Percentiles rank a stretch among this genome's conserved stretches.
Conservation (phyloP, 30 jellyfish, hydroid and myxozoan genomes). For the Clytia hemisphaerica region DNA sequence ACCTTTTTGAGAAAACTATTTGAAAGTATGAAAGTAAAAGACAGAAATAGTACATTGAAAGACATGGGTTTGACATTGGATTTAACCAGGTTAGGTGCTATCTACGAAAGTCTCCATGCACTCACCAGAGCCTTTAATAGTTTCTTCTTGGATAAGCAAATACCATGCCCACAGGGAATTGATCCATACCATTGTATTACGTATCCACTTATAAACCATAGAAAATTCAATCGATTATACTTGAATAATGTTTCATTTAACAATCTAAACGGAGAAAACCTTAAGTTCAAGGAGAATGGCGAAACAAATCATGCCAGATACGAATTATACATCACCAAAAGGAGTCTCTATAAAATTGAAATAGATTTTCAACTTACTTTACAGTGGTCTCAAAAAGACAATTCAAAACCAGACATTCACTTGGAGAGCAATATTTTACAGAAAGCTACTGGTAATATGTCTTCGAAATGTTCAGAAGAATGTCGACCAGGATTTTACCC, state of each 20-base stretch:
- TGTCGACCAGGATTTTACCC: slow-evolving; percentile 28
- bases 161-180: too few species aligned
- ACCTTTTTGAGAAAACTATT: slow-evolving; percentile 18
- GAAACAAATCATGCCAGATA: neutral
- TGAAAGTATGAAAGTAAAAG: neutral
- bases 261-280: neutral
- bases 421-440: neutral
- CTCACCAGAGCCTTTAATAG: too few species aligned
- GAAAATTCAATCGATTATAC: neutral
- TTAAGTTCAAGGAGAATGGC: slow-evolving; percentile 3
- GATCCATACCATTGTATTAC: slow-evolving; percentile 17
- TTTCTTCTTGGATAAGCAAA: too few species aligned
- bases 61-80: slow-evolving; percentile 3
- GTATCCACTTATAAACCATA: neutral
- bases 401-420: neutral
- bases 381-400: neutral
- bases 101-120: too few species aligned
- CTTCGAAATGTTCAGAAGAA: slow-evolving; percentile 17
- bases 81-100: too few species aligned
- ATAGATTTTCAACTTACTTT: too few species aligned
- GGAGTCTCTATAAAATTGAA: neutral
- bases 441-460: too few species aligned
- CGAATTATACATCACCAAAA: slow-evolving; percentile 6
- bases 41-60: neutral
- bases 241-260: neutral